Percentiles rank a stretch among this genome's conserved stretches.
Evolutionary conservation across 2,113 vertebrate species (phyloP).

Genomic region (chimpanzee (Pan troglodytes)): NHGRI_mPanTro3-v2.1_pri NC_072407.2:123709001-123709500

Average conservation of each 20-base stretch:
- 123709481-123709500: not conserved
- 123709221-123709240: not conserved
- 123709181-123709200: not conserved
- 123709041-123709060: not conserved
- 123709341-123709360: not conserved
- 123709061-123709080: not conserved
- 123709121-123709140: not conserved
- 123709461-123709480: not conserved
- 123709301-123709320: not conserved
- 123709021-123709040: not conserved
- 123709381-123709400: not conserved
- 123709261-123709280: fast-evolving
- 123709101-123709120: not conserved
- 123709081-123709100: not conserved
- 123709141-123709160: not conserved
- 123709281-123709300: not conserved
- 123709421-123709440: not conserved
- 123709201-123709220: not conserved
- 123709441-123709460: not conserved
- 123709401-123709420: not conserved
- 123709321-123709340: not conserved
- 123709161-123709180: not conserved
- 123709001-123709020: not conserved
- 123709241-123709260: not conserved
- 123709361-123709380: not conserved